A percentile compares a stretch with the other conserved stretches of the same genome.
phyloP scores from a whole-genome alignment of 2,113 vertebrate species.

The Salvelinus fontinalis region DNA sequence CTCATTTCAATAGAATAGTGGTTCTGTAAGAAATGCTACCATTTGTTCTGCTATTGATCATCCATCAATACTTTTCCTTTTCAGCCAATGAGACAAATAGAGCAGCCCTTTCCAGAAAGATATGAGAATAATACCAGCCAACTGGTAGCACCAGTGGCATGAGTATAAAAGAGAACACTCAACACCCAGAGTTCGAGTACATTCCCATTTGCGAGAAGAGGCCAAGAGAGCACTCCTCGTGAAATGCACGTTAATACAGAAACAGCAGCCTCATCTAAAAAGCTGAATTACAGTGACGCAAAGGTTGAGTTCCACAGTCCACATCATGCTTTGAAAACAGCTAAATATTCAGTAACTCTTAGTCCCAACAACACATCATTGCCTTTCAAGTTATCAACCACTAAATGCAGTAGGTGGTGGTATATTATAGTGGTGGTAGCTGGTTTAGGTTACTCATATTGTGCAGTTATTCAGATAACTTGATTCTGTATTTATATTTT shows the following conservation, averaged over 20 bases:
- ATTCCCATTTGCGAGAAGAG: neutral
- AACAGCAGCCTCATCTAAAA: neutral
- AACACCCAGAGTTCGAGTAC: neutral
- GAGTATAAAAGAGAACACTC: neutral
- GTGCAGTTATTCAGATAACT: neutral
- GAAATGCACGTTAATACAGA: neutral
- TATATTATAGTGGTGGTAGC: neutral
- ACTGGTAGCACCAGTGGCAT: neutral
- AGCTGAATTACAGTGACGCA: neutral
- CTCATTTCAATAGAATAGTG: neutral
- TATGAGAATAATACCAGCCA: neutral
- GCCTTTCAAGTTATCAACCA: neutral
- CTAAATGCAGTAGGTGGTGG: neutral
- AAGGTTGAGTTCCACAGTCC: neutral
- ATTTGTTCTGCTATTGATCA: neutral
- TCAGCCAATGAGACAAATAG: neutral
- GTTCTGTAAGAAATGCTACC: neutral
- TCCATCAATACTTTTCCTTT: neutral
- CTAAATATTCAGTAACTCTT: neutral
- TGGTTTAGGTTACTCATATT: neutral
- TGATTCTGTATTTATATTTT: neutral
- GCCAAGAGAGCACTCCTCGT: neutral
- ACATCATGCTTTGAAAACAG: slow-evolving; percentile 9
- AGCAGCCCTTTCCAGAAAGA: neutral
- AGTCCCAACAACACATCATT: neutral